A percentile compares a stretch with the other conserved stretches of the same genome.
Evolutionary conservation across 37 sponge, comb jelly and placozoan species (phyloP).

Genomic region (Theonella swinhoei): DNA sequence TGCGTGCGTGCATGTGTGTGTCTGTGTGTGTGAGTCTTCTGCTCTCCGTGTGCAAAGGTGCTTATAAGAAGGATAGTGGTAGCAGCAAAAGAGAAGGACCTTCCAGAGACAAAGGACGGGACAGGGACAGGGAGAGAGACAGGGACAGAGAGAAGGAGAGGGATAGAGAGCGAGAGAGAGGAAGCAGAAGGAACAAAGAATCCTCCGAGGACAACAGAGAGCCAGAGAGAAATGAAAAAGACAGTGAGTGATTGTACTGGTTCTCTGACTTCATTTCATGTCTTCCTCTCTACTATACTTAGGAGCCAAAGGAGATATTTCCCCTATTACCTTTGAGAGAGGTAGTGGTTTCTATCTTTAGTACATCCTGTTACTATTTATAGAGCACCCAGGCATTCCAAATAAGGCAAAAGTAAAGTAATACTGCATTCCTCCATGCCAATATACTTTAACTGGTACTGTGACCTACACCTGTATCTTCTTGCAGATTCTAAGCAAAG

Average conservation of each 20-base stretch:
- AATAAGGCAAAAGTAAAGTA: no score
- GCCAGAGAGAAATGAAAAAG: background rate
- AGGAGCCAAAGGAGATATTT: slow-evolving; percentile 14
- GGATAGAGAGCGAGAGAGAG: no score
- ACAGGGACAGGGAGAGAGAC: slow-evolving; percentile 8
- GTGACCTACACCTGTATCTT: no score
- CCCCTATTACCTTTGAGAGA: slow-evolving; percentile 38
- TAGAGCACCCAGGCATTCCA: background rate
- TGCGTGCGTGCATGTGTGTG: background rate
- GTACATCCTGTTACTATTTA: background rate
- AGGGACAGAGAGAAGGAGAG: background rate
- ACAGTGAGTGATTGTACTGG: background rate
- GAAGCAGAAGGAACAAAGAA: background rate
- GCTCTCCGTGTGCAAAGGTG: no score
- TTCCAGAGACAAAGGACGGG: background rate
- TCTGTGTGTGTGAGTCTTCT: background rate
- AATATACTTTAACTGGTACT: no score
- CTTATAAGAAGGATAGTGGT: background rate
- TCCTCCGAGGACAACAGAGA: background rate
- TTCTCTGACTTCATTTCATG: background rate
- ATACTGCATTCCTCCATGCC: no score
- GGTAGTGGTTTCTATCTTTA: background rate
- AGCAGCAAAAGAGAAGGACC: background rate
- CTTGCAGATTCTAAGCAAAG: background rate
- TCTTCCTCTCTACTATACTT: background rate